A percentile compares a stretch with the other conserved stretches of the same genome.
phyloP scores from a whole-genome alignment of 2,113 vertebrate genomes.

The Sterrhoptilus dennistouni region DNA sequence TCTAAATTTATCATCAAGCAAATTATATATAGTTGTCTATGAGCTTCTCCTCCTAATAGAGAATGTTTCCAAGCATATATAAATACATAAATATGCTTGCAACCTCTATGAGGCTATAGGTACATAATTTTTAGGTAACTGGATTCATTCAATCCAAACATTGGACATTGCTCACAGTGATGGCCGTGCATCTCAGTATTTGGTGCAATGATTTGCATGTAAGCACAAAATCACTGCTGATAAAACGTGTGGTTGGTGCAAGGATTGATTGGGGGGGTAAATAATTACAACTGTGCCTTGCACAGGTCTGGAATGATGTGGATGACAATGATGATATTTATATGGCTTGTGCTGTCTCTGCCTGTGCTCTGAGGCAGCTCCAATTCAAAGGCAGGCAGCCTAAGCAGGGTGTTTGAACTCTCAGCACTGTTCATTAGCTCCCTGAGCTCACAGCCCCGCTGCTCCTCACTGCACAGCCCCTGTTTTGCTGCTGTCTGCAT shows the following conservation, averaged over 20 bases:
- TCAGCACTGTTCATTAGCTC: neutral
- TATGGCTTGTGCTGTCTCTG: neutral
- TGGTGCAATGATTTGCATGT: neutral
- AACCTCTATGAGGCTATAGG: neutral
- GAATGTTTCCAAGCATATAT: neutral
- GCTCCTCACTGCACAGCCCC: neutral
- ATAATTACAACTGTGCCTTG: neutral
- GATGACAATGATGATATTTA: neutral
- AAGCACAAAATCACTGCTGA: neutral
- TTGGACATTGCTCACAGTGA: accelerated
- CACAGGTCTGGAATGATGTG: neutral
- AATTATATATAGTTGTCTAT: neutral
- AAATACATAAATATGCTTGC: neutral
- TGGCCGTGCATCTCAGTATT: neutral
- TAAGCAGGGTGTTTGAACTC: neutral
- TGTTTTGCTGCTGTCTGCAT: neutral
- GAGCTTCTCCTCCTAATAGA: neutral
- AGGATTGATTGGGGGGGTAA: neutral
- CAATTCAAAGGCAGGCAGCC: neutral
- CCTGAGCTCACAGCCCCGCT: neutral
- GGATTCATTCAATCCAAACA: neutral
- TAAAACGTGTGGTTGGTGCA: neutral
- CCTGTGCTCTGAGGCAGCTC: neutral
- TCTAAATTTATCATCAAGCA: neutral
- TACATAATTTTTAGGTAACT: neutral